Evolutionary conservation across 1,140 invertebrate genomes (phyloP).

Genomic region (Caerostris darwini): DNA sequence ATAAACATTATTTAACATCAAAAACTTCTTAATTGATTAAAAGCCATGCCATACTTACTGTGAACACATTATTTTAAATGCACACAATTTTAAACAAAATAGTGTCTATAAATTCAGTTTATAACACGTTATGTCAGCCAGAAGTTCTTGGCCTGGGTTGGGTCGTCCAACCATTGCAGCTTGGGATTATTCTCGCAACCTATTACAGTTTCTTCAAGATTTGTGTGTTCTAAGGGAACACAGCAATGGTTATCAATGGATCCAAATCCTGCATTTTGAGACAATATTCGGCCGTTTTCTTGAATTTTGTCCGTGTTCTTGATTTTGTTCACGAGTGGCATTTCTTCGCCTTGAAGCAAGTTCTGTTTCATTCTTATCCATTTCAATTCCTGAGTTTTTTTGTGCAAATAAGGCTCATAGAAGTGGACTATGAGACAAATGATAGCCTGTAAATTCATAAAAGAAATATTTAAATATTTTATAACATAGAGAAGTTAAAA

Average conservation of each 20-base stretch:
- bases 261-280: conserved; percentile 18
- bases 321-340: conserved; percentile 45
- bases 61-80: too few species aligned
- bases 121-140: conserved; percentile 41
- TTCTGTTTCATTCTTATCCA: conserved; percentile 59
- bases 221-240: not conserved
- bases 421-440: conserved; percentile 57
- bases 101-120: not conserved
- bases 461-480: not conserved
- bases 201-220: not conserved
- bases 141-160: conserved; percentile 51
- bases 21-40: too few species aligned
- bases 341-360: conserved; percentile 48
- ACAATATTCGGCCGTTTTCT: conserved; percentile 32
- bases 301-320: conserved; percentile 3
- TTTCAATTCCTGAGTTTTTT: conserved; percentile 81
- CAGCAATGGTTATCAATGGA: not conserved
- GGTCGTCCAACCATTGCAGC: conserved; percentile 51
- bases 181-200: conserved; percentile 23
- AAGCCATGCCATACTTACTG: too few species aligned
- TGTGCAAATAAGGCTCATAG: conserved; percentile 79
- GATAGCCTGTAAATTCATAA: conserved; percentile 30
- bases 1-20: too few species aligned
- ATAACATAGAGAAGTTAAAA: too few species aligned
- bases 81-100: too few species aligned